Percentiles rank a stretch among this genome's conserved stretches.
These are phyloP conservation scores for Pipistrellus nathusii DNA, from an alignment of 2,797 vertebrate genomes.

Conservation along the genomic window DNA sequence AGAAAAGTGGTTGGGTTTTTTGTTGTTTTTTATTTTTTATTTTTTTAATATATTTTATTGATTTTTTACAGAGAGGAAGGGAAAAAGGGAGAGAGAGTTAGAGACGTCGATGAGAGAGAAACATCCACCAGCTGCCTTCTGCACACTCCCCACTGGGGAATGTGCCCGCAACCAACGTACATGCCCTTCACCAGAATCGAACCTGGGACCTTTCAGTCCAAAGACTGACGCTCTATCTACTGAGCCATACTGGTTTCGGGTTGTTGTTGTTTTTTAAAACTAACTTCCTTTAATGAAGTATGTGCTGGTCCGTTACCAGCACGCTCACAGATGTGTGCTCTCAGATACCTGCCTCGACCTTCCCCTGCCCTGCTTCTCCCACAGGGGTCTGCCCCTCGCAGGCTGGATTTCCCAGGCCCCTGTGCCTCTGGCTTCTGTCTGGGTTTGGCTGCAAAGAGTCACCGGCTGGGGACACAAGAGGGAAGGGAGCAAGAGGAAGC, in stretches of 20 bases:
- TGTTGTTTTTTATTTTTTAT: too few relatives aligned
- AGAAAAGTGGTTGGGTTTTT: not conserved
- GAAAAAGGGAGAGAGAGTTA: too few relatives aligned
- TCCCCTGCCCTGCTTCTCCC: not conserved
- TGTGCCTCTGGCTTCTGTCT: not conserved
- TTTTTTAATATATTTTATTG: too few relatives aligned
- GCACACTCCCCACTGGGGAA: too few relatives aligned
- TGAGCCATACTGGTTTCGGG: too few relatives aligned
- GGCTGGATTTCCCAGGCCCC: not conserved
- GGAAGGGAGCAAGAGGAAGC: not conserved
- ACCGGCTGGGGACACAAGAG: not conserved
- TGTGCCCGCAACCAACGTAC: too few relatives aligned
- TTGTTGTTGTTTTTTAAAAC: not conserved
- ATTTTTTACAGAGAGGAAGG: too few relatives aligned
- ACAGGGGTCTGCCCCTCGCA: not conserved
- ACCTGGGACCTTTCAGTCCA: too few relatives aligned
- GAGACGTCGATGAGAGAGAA: too few relatives aligned
- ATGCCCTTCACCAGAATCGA: too few relatives aligned
- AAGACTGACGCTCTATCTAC: too few relatives aligned
- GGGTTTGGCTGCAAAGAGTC: not conserved
- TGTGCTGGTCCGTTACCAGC: rapidly evolving
- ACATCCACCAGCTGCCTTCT: too few relatives aligned
- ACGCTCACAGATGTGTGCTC: not conserved
- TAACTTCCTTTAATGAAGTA: not conserved
- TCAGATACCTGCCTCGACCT: not conserved